These are phyloP conservation scores for Halesus radiatus DNA, from an alignment of 1,140 invertebrate genomes.

Conservation along the genomic window DNA sequence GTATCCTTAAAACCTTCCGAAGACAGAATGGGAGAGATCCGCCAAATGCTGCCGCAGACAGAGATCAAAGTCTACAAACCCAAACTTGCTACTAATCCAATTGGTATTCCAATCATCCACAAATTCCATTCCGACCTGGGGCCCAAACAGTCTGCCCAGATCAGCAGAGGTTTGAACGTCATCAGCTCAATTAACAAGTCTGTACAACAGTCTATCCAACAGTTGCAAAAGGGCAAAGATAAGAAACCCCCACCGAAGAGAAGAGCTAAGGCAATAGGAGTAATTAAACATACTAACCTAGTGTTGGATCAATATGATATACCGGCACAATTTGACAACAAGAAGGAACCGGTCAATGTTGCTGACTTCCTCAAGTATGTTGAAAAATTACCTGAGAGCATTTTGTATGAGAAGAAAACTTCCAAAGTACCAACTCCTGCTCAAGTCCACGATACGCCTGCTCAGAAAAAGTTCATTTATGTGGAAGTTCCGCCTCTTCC, in stretches of 20 bases:
- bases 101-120: not conserved
- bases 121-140: not conserved
- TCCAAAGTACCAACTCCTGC: not conserved
- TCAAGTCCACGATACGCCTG: not conserved
- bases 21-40: conserved; percentile 13
- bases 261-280: too few relatives aligned
- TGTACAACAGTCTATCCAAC: not conserved
- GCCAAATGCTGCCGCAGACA: conserved; percentile 1
- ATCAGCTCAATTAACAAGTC: not conserved
- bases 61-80: not conserved
- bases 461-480: not conserved
- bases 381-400: not conserved
- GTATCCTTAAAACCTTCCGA: not conserved
- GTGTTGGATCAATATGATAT: not conserved
- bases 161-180: not conserved
- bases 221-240: not conserved
- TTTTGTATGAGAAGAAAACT: not conserved
- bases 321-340: not conserved
- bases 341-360: not conserved
- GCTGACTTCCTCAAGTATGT: not conserved
- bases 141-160: not conserved
- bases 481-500: not conserved
- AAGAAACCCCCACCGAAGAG: too few relatives aligned
- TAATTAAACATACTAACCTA: too few relatives aligned
- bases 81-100: not conserved